Percentiles rank a stretch among this genome's conserved stretches.
phyloP scores from a whole-genome alignment of 1,140 invertebrate genomes.

The Varroa destructor region DNA sequence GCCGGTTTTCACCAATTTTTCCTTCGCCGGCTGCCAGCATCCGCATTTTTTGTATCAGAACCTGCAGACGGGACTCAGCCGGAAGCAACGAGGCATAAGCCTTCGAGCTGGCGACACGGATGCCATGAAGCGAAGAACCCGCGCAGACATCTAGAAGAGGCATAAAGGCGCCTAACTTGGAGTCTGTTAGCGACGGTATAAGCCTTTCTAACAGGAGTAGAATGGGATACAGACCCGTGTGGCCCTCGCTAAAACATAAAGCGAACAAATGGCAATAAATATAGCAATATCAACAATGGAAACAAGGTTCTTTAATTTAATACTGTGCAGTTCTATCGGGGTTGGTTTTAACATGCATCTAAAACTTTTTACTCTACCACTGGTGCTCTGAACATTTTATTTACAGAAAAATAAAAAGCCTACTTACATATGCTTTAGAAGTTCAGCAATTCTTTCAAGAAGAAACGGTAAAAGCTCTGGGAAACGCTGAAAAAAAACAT shows the following conservation, averaged over 20 bases:
- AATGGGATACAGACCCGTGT: constrained; percentile 54
- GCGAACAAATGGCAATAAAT: constrained; percentile 3
- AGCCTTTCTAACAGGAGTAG: constrained; percentile 62
- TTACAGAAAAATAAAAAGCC: not conserved
- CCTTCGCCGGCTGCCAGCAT: constrained; percentile 31
- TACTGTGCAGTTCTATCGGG: no score
- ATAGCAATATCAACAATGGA: no score
- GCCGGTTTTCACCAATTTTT: constrained; percentile 41
- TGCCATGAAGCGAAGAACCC: constrained; percentile 49
- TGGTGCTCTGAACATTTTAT: constrained; percentile 16
- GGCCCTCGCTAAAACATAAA: constrained; percentile 38
- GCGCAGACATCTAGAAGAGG: constrained; percentile 41
- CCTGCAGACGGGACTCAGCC: constrained; percentile 25
- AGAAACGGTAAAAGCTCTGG: constrained; percentile 64
- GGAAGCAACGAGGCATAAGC: constrained; percentile 52
- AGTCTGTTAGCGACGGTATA: constrained; percentile 57
- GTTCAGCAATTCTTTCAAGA: constrained; percentile 49
- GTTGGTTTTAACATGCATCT: constrained; percentile 29
- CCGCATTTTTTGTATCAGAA: no score
- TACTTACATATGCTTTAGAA: constrained; percentile 38
- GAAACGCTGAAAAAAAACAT: constrained; percentile 70
- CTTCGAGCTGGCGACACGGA: constrained; percentile 52
- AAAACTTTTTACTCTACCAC: constrained; percentile 31
- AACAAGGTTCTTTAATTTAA: no score
- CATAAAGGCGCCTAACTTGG: constrained; percentile 43